phyloP scores from a whole-genome alignment of 2,888 invertebrate species.

The Idaea straminata region DNA sequence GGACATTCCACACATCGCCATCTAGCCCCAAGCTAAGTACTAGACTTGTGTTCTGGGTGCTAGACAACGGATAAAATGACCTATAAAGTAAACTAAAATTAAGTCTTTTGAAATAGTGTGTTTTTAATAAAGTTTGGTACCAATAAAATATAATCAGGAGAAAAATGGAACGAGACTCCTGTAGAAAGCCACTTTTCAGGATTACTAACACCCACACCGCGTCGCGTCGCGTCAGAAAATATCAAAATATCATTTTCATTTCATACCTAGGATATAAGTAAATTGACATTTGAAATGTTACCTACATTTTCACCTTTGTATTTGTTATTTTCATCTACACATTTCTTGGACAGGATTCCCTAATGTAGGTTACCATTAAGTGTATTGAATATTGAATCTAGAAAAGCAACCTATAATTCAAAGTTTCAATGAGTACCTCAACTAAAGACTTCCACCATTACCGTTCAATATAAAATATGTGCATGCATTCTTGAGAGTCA shows the following conservation, averaged over 20 bases:
- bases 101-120: no score
- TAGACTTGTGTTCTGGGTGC: no score
- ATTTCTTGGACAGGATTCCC: background rate
- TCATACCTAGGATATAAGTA: background rate
- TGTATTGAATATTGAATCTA: conserved; percentile 19
- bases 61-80: no score
- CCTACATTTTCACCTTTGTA: background rate
- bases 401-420: conserved; percentile 39
- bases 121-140: no score
- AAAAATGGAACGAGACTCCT: no score
- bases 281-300: background rate
- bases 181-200: background rate
- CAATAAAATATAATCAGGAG: no score
- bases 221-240: background rate
- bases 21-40: no score
- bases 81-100: no score
- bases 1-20: no score
- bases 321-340: background rate
- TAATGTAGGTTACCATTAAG: conserved; percentile 1
- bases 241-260: background rate
- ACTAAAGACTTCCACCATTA: conserved; percentile 31
- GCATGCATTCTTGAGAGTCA: conserved; percentile 29
- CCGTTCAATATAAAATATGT: conserved; percentile 17
- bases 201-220: background rate
- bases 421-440: conserved; percentile 30